Conservation (phyloP, 2,888 invertebrate species). For the Melipona beecheii region DNA sequence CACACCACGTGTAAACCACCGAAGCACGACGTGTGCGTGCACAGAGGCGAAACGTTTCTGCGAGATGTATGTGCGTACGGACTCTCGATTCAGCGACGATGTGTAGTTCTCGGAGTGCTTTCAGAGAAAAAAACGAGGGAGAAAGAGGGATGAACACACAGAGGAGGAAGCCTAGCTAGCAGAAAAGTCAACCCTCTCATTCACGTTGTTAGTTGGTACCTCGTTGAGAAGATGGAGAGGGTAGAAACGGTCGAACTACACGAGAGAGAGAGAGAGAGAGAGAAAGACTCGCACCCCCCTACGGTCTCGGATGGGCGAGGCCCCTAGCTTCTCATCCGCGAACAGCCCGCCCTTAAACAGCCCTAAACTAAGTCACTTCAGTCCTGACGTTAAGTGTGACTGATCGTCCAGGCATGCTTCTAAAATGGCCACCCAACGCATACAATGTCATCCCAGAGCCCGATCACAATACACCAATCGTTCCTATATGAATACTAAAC, state of each 20-base stretch:
- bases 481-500: not conserved
- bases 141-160: conserved; percentile 15
- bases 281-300: conserved; percentile 56
- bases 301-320: conserved; percentile 67
- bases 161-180: conserved; percentile 24
- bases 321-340: conserved; percentile 70
- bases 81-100: conserved; percentile 20
- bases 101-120: conserved; percentile 33
- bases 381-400: conserved; percentile 80
- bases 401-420: conserved; percentile 76
- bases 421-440: conserved; percentile 74
- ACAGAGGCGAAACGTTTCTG: conserved; percentile 20
- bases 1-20: conserved; percentile 24
- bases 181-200: conserved; percentile 62
- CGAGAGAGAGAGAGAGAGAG: conserved; percentile 41
- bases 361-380: conserved; percentile 81
- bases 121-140: conserved; percentile 22
- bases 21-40: not conserved
- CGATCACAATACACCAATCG: conserved; percentile 20
- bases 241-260: conserved; percentile 49
- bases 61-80: not conserved
- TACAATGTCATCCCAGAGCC: conserved; percentile 38
- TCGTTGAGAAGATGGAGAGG: conserved; percentile 51
- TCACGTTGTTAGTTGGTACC: conserved; percentile 64
- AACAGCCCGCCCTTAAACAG: conserved; percentile 78